A percentile compares a stretch with the other conserved stretches of the same genome.
phyloP scores from a whole-genome alignment of 2,888 invertebrate genomes.

The Stramonita haemastoma region DNA sequence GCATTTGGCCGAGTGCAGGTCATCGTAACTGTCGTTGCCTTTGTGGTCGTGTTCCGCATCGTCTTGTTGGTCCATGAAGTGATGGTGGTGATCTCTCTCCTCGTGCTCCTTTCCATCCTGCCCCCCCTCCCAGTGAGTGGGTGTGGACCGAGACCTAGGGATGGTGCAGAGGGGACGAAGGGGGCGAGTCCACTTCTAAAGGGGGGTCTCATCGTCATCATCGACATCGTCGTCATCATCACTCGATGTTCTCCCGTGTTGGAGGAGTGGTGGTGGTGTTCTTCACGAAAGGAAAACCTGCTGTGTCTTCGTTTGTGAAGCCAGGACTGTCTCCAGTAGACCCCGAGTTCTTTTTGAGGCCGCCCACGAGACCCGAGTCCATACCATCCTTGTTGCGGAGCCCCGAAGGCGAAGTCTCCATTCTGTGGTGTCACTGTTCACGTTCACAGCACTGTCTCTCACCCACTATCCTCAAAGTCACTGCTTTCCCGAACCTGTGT shows the following conservation, averaged over 20 bases:
- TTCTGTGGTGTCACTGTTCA: background rate
- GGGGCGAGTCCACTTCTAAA: conserved; percentile 48
- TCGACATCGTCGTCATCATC: conserved; percentile 38
- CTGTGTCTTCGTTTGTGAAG: background rate
- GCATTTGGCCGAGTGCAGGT: conserved; percentile 5
- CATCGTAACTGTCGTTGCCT: conserved; percentile 30
- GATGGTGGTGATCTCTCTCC: background rate
- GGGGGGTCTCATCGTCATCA: conserved; percentile 43
- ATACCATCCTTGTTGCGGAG: background rate
- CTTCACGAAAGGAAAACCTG: background rate
- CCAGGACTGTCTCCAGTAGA: background rate
- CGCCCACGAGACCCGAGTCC: background rate
- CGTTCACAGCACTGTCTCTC: background rate
- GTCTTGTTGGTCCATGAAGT: background rate
- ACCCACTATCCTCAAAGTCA: background rate
- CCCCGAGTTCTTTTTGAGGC: background rate
- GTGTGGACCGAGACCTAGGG: conserved; percentile 33
- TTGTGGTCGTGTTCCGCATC: conserved; percentile 5
- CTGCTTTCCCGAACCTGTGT: background rate
- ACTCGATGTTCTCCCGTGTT: conserved; percentile 30
- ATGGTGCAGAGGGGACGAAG: conserved; percentile 44
- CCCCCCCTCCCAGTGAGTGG: conserved; percentile 5
- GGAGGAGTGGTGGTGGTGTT: background rate
- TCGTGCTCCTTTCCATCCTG: conserved; percentile 11
- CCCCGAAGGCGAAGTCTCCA: background rate